Percentiles rank a stretch among this genome's conserved stretches.
Conservation (phyloP, 2,888 invertebrate genomes). For the Seladonia tumulorum region DNA sequence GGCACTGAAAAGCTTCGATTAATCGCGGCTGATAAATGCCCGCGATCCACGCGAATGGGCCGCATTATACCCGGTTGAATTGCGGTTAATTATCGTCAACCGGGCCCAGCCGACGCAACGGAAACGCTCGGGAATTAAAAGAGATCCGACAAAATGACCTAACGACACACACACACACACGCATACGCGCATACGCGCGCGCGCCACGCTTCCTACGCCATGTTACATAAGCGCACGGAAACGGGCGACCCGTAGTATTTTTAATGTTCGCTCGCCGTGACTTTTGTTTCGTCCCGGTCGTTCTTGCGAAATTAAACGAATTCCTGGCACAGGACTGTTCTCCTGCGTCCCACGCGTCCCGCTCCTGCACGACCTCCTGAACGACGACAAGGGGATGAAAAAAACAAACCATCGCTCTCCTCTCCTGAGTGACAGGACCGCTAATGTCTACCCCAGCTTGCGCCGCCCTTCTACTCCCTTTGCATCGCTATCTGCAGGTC, state of each 20-base stretch:
- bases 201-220: neutral
- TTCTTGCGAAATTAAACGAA: constrained; percentile 70
- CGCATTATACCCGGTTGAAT: constrained; percentile 46
- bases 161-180: neutral
- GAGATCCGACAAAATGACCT: neutral
- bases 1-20: constrained; percentile 59
- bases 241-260: neutral
- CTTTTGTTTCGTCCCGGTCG: neutral
- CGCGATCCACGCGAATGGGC: constrained; percentile 44
- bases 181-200: neutral
- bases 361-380: neutral
- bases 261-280: neutral
- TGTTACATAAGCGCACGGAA: neutral
- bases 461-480: constrained; percentile 49
- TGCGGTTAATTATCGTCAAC: constrained; percentile 53
- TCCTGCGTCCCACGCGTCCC: neutral
- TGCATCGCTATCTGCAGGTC: constrained; percentile 16
- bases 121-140: constrained; percentile 22
- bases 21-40: constrained; percentile 58
- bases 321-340: constrained; percentile 61
- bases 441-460: constrained; percentile 13
- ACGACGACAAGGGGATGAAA: constrained; percentile 67
- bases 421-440: constrained; percentile 74
- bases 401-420: constrained; percentile 74
- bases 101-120: neutral